Percentiles rank a stretch among this genome's conserved stretches.
Conservation (phyloP, 2,113 vertebrate species). For the Crypturellus undulatus region DNA sequence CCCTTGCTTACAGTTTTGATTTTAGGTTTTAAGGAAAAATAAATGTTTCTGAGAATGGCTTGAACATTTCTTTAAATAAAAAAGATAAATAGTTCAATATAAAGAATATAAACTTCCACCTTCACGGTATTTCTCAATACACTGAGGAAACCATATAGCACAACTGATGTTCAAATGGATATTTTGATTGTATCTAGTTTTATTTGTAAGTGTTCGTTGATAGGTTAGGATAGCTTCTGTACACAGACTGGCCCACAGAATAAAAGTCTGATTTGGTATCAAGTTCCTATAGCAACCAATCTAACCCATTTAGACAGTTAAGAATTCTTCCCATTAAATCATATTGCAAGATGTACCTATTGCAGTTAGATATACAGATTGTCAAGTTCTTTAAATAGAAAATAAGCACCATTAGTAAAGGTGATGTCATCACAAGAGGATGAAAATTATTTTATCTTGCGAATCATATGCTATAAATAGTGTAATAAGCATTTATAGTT, state of each 20-base stretch:
- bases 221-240: not conserved
- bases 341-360: not conserved
- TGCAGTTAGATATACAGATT: not conserved
- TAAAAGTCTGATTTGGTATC: not conserved
- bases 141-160: not conserved
- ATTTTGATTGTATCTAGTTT: not conserved
- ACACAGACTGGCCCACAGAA: not conserved
- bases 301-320: not conserved
- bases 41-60: not conserved
- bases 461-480: too few relatives aligned
- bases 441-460: rapidly evolving
- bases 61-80: not conserved
- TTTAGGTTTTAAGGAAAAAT: not conserved
- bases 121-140: not conserved
- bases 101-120: not conserved
- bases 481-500: too few relatives aligned
- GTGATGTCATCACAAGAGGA: not conserved
- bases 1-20: not conserved
- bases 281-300: not conserved
- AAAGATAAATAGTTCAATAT: not conserved
- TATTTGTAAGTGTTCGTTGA: not conserved
- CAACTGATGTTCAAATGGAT: not conserved
- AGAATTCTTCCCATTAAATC: not conserved
- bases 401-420: not conserved
- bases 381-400: not conserved